Conservation (phyloP, 2,888 invertebrate species). For the Trachelus stipa region DNA sequence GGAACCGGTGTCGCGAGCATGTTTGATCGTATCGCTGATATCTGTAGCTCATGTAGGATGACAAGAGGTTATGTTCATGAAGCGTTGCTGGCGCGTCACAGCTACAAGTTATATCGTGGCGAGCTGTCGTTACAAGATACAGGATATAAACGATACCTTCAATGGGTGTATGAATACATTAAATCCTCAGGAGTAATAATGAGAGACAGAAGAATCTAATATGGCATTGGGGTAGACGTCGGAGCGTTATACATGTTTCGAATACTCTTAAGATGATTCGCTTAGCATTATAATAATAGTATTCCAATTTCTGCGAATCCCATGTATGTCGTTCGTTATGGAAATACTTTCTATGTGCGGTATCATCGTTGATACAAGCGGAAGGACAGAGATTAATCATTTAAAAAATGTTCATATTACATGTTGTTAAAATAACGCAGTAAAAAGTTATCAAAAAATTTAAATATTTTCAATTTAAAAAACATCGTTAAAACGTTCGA, state of each 20-base stretch:
- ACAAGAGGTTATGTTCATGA: conserved; percentile 49
- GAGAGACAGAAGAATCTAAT: not conserved
- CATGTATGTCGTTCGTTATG: too few relatives aligned
- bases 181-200: conserved; percentile 12
- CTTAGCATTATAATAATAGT: too few relatives aligned
- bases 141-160: conserved; percentile 38
- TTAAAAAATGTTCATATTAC: too few relatives aligned
- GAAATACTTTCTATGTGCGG: too few relatives aligned
- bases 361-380: too few relatives aligned
- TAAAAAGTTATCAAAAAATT: too few relatives aligned
- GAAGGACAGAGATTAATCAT: too few relatives aligned
- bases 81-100: conserved; percentile 48
- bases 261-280: not conserved
- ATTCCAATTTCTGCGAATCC: too few relatives aligned
- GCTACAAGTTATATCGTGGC: conserved; percentile 36
- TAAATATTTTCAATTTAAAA: too few relatives aligned
- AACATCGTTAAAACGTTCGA: too few relatives aligned
- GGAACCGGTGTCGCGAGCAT: conserved; percentile 12
- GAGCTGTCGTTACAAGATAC: conserved; percentile 41
- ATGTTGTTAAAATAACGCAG: too few relatives aligned
- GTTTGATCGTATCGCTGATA: conserved; percentile 16
- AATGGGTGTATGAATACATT: conserved; percentile 39
- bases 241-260: not conserved
- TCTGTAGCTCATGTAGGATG: conserved; percentile 32
- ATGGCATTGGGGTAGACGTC: not conserved